Evolutionary conservation across 2,888 invertebrate species (phyloP), one percentile per base, ranked within the genome.

Genomic region (Nipponacmea schrenckii): DNA sequence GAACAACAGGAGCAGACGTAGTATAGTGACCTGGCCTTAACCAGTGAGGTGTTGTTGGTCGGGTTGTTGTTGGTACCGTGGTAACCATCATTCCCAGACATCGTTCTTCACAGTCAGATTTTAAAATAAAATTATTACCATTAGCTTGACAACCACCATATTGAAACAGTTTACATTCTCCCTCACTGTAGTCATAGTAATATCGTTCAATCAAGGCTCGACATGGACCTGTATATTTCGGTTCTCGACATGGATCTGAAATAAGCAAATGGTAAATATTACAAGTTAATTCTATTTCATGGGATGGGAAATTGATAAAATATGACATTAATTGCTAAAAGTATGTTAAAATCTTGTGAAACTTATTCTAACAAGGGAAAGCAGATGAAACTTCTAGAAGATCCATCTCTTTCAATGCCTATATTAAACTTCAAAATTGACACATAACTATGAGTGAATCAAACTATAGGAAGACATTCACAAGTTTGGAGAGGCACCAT

Each of bases 121-220:
- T 62, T 0, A 77, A 74, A 56, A 77, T 72, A 77, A 89, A 89
- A 72, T 86, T 83, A 79, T 89, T 89, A 63, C 82, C 93, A 88
- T 98, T 98, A 74, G 97, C 98, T 69, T 93, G 92, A 86, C 97
- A 97, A 64, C 97, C 97, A 66, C 95, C 94, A 69, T 90, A 93
- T 91, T 90, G 94, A 95, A 90, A 93, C 92, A 90, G 93, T 94
- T 96, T 92, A 76, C 88, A 87, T 45, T 92, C 92, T 81, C 94
- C 93, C 48, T 93, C 91, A 0, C 92, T 92, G 7, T 64, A 85
- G 83, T 95, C 93, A 89, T 92, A 96, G 90, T 92, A 95, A 90
- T 92, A 93, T 87, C 94, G 93, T 4, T 89, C 89, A 78, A 93
- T 90, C 70, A 91, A 84, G 0, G 91, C 92, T 26, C 91, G 89